Evolutionary conservation across 2,888 invertebrate species (phyloP), one percentile per base, ranked within the genome.

Genomic region (Minunthozetes semirufus): DNA sequence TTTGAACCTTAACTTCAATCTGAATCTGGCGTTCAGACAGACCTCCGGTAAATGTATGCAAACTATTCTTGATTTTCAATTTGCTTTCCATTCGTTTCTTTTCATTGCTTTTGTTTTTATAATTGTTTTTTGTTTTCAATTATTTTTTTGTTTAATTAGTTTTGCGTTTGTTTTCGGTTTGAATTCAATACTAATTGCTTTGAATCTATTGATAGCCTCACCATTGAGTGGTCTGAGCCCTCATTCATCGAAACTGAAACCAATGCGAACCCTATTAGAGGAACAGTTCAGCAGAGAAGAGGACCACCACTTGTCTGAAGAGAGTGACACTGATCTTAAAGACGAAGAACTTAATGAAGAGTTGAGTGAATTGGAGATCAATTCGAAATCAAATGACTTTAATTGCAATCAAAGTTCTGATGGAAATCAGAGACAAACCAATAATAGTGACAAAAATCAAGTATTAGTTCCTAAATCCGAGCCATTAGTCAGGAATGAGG

Each of bases 1-100:
- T 89, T 90, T 96, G 87, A 95, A 94, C 89, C 91, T 96, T 87
- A 93, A 91, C 88, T 88, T 93, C 88, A 93, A 92, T 88, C 89
- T 92, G 86, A 93, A 93, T 88, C 76, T 76, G 74, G 78, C 78
- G 72, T 77, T 79, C 25, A 78, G 79, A 72, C 80, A 79, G 76
- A 75, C 79, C 48, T 77, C 77, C 72, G 77, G 75, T 76, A 79
- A 79, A 78, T 77, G 79, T 79, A 79, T 76, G 79, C 42, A 33
- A 63, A 63, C 29, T 61, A 25, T 56, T 25, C n/a, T 56, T 48
- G 15, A 6, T 6, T 6, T 17, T 79, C 75, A 76, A 25, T 73
- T 17, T 73, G 74, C 46, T 48, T 15, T 48, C 17, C 46, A 48
- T 48, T 48, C 6, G 13, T 15, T 48, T 48, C 15, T 2, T 9